These are phyloP conservation scores for Luperina nickerlii DNA, from an alignment of 2,888 invertebrate genomes.

Conservation along the genomic window DNA sequence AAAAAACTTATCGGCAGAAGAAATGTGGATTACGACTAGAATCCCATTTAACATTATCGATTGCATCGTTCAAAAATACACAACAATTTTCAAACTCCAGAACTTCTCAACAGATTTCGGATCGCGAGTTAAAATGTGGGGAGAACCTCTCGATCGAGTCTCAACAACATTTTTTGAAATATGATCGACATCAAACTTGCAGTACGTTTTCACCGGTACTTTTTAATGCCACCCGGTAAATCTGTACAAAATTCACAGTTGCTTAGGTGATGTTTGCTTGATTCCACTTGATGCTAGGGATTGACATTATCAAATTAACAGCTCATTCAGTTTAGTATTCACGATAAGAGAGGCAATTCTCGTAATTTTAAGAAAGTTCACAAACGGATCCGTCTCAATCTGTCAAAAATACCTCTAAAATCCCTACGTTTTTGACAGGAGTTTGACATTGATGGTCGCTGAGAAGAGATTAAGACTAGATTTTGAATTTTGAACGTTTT, in stretches of 20 bases:
- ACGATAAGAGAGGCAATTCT: background rate
- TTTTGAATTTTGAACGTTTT: too few species aligned
- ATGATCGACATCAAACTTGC: constrained; percentile 23
- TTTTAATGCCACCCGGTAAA: background rate
- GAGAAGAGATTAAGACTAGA: too few species aligned
- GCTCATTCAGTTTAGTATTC: background rate
- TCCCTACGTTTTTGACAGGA: too few species aligned
- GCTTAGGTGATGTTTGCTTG: too few species aligned
- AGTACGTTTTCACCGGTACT: constrained; percentile 3
- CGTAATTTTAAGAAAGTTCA: too few species aligned
- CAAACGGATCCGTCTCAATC: too few species aligned
- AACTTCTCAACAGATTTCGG: constrained; percentile 57
- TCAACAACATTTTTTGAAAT: constrained; percentile 54
- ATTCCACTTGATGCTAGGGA: background rate
- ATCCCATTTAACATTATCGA: constrained; percentile 48
- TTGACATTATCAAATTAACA: background rate
- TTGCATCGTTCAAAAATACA: constrained; percentile 53
- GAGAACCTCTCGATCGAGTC: constrained; percentile 47
- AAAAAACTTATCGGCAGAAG: background rate
- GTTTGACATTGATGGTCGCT: too few species aligned
- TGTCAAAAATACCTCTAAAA: too few species aligned
- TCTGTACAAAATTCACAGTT: background rate
- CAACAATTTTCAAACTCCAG: constrained; percentile 60
- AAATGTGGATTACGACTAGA: constrained; percentile 1
- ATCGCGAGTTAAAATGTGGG: constrained; percentile 55